Base-by-base conservation (phyloP, 2,888 invertebrate genomes). In the Eristalis arbustorum region DNA sequence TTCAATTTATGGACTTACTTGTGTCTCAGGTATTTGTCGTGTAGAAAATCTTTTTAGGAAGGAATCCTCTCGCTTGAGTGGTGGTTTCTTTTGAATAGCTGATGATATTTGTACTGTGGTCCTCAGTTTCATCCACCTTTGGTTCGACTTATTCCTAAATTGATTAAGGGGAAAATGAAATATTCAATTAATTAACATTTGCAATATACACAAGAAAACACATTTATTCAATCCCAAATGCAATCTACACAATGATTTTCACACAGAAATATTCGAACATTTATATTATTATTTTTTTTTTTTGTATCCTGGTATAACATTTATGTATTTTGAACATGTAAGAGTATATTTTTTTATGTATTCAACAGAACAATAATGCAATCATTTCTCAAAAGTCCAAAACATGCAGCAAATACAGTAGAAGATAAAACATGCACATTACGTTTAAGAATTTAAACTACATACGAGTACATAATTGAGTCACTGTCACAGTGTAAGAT, bases 91-190 rank as follows among this genome's bases (percentile, higher is more conserved):
- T 93, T 97, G 97, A 91, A 96, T 96, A 73, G 98, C 98, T 87
- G 97, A 97, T 89, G 97, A 97, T 91, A 98, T 94, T 93, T 98
- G 98, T 90, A 98, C 98, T 67, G 98, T 98, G 75, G 98, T 98
- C 89, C 98, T 95, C 89, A 99, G 94, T 93, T 98, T 98, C 96
- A 98, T 97, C 97, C 99, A 99, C 94, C 98, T 95, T 92, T 98
- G 97, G 93, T 98, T 98, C 92, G 98, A 97, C 93, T 97, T 97
- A 92, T 97, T 97, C 95, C 97, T 97, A 91, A 90, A 90, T 87
- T 89, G 56, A 59, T 49, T 64, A 85, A 73, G 28, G n/a, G 22
- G 67, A 76, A n/a, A 13, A 57, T 8, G 49, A 49, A 49, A 49
- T 8, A n/a, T 6, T 18, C n/a, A 49, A 49, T 49, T 18, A 49